Conservation (phyloP, 2,797 vertebrate genomes). For the Anguilla anguilla region DNA sequence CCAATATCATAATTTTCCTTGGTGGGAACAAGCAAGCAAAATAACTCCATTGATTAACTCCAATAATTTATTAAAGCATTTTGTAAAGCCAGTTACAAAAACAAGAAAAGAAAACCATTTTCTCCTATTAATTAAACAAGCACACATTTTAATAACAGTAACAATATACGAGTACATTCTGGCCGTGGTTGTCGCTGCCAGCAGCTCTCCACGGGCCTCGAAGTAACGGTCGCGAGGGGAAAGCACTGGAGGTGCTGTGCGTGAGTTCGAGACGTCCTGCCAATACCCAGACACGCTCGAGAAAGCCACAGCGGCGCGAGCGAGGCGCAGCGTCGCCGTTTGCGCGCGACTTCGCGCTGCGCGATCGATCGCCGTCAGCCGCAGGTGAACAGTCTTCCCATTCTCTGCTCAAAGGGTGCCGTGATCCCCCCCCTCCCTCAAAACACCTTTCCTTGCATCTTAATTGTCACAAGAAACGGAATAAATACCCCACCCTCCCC, state of each 20-base stretch:
- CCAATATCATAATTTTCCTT: not conserved
- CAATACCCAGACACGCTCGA: not conserved
- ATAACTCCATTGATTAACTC: slow-evolving; percentile 63
- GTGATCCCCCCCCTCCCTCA: not conserved
- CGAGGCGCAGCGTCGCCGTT: not conserved
- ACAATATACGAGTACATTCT: slow-evolving; percentile 66
- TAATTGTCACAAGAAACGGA: slow-evolving; percentile 49
- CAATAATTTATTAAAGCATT: slow-evolving; percentile 95
- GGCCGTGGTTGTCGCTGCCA: slow-evolving; percentile 81
- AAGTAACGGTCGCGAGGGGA: slow-evolving; percentile 57
- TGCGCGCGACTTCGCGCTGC: not conserved
- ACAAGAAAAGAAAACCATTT: slow-evolving; percentile 69
- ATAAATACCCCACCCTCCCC: slow-evolving; percentile 70
- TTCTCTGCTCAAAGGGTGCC: not conserved
- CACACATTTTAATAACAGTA: slow-evolving; percentile 71
- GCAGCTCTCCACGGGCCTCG: slow-evolving; percentile 78
- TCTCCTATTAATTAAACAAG: slow-evolving; percentile 69
- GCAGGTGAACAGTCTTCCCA: not conserved
- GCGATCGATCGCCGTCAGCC: not conserved
- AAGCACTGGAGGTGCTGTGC: slow-evolving; percentile 47
- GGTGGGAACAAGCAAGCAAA: not conserved
- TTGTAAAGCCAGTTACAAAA: slow-evolving; percentile 91
- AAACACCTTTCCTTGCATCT: slow-evolving; percentile 16
- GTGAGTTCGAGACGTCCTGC: not conserved
- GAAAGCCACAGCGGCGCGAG: not conserved